Base-by-base conservation (phyloP, 2,888 invertebrate genomes). In the Peribatodes rhomboidaria region DNA sequence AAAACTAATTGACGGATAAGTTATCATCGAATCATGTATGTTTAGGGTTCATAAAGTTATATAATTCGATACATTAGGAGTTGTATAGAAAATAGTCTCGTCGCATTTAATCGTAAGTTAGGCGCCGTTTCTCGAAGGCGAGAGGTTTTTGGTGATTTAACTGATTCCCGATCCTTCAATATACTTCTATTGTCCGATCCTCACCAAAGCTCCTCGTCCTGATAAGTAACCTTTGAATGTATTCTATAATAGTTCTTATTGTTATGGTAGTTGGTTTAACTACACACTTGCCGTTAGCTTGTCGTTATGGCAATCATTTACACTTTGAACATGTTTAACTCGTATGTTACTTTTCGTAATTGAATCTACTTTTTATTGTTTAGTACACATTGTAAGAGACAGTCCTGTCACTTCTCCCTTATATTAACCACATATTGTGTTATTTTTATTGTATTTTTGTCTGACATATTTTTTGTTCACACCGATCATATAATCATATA, bases 1-100 rank as follows among this genome's bases (percentile, higher is more conserved):
- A 69, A 70, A 68, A 67, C 58, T 60, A 68, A 71, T 61, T 61
- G 56, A 64, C 68, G 18, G 33, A 63, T 68, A 53, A 56, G 67
- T 67, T 73, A 69, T 66, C 65, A 66, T 67, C 49, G 64, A 73
- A 73, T 73, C 73, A 73, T 73, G 69, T 67, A 69, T 69, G 37
- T 63, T 61, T 69, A 70, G 72, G 69, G 60, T 54, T 71, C 64
- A 57, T 60, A 46, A 49, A 57, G 47, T 60, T 57, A 56, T 65
- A 61, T 57, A 58, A 65, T 61, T 55, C 49, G 61, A 52, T 49
- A 56, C 64, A 60, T 62, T 70, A 68, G 61, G 57, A 67, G 71
- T 68, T 69, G 65, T 70, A 68, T 71, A 69, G 68, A 65, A 27
- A 66, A 60, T 68, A 68, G 67, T 73, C 71, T 73, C 73, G 73